Conservation (phyloP, 92 coral and sea anemone species). For the Porites lobata region DNA sequence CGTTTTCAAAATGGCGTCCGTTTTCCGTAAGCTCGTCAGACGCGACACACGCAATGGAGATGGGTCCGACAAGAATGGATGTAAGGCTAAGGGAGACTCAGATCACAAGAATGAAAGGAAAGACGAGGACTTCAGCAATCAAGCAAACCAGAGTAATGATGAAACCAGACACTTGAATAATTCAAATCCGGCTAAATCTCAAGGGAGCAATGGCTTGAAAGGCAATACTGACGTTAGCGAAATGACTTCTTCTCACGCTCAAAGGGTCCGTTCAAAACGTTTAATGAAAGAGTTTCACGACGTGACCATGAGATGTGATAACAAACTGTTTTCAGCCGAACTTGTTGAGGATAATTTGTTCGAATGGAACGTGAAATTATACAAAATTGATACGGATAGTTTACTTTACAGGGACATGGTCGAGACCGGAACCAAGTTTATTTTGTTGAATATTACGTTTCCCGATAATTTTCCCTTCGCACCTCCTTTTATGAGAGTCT, state of each 20-base stretch:
- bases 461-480: slow-evolving; percentile 95
- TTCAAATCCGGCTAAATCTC: slow-evolving; percentile 39
- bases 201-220: slow-evolving; percentile 43
- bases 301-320: slow-evolving; percentile 78
- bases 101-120: slow-evolving; percentile 58
- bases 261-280: slow-evolving; percentile 88
- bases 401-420: slow-evolving; percentile 89
- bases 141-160: slow-evolving; percentile 12
- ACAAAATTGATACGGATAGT: slow-evolving; percentile 90
- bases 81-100: slow-evolving; percentile 70
- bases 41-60: slow-evolving; percentile 87
- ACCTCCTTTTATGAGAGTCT: slow-evolving; percentile 91
- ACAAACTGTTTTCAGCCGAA: slow-evolving; percentile 88
- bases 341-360: slow-evolving; percentile 88
- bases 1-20: slow-evolving; percentile 88
- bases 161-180: slow-evolving; percentile 40
- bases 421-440: slow-evolving; percentile 91
- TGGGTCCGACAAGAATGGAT: slow-evolving; percentile 74
- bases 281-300: slow-evolving; percentile 94
- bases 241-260: slow-evolving; percentile 86
- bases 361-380: slow-evolving; percentile 91
- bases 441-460: slow-evolving; percentile 84
- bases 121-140: slow-evolving; percentile 31
- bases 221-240: slow-evolving; percentile 60
- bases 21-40: slow-evolving; percentile 83